Base-by-base conservation (phyloP, 2,797 vertebrate genomes). In the Orestias chungarensis region DNA sequence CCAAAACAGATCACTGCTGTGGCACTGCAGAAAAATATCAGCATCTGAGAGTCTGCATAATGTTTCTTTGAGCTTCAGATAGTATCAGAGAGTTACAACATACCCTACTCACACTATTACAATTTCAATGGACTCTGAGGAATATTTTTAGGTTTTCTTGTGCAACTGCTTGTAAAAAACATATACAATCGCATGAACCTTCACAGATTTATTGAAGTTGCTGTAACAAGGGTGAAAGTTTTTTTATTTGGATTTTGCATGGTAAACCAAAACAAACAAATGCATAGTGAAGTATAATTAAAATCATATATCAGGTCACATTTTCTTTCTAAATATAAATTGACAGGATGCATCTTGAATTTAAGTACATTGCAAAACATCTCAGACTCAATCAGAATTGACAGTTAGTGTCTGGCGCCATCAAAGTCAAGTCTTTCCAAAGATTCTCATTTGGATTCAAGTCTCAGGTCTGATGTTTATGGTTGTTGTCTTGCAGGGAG, bases 61-160 rank as follows among this genome's bases (percentile, higher is more conserved):
- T 62, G 59, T 40, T 61, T 61, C 57, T 61, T 38, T 62, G 25
- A 40, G 59, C 11, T 62, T n/a, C 5, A 62, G n/a, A 40, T 7
- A 62, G 40, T 9, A 62, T 23, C 35, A 62, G 23, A 61, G 57
- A 40, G 10, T 62, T 40, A 61, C 18, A 38, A n/a, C 23, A n/a
- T 14, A n/a, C 23, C 15, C 38, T 38, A 9, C 4, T 5, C 12
- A 7, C 1, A 38, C 11, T 15, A 35, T 20, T 62, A 23, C 12
- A 38, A 40, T 40, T 62, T 40, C 35, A 20, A 33, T 3, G 12
- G 12, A 23, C 11, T 40, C 33, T 25, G 9, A n/a, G 57, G 57
- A 8, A 38, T 35, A 40, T 4, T 3, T 62, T 38, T 25, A 25
- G n/a, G 23, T 40, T 62, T 40, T 62, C 23, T 15, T 62, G 33